Percentiles rank a stretch among this genome's conserved stretches.
phyloP scores from a whole-genome alignment of 1,140 invertebrate species.

The Drosophila ananassae region DNA sequence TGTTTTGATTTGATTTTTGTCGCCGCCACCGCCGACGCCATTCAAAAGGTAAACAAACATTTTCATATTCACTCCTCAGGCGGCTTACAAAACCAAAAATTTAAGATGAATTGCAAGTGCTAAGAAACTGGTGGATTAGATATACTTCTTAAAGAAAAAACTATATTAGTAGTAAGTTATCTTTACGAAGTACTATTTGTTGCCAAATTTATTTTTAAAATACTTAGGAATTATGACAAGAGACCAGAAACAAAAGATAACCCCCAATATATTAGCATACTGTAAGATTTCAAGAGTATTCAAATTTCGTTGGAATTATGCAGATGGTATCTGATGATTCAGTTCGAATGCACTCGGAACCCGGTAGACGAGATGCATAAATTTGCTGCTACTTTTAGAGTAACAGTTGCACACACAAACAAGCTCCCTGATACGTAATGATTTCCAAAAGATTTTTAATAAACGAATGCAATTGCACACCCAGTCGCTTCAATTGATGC shows the following conservation, averaged over 20 bases:
- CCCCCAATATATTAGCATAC: slow-evolving; percentile 13
- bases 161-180: background rate
- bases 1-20: slow-evolving; percentile 76
- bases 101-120: background rate
- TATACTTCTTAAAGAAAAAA: slow-evolving; percentile 20
- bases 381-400: slow-evolving; percentile 33
- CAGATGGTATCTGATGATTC: slow-evolving; percentile 16
- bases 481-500: slow-evolving; percentile 21
- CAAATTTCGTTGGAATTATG: slow-evolving; percentile 33
- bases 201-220: background rate
- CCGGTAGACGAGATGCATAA: slow-evolving; percentile 24
- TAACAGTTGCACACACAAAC: background rate
- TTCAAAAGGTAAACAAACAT: slow-evolving; percentile 64
- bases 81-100: slow-evolving; percentile 10
- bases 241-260: background rate
- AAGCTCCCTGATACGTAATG: slow-evolving; percentile 8
- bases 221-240: background rate
- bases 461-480: slow-evolving; percentile 20
- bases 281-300: slow-evolving; percentile 13
- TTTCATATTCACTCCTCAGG: slow-evolving; percentile 25
- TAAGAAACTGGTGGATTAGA: slow-evolving; percentile 5
- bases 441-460: slow-evolving; percentile 46
- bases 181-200: background rate
- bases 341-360: slow-evolving; percentile 10
- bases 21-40: slow-evolving; percentile 46